A percentile compares a stretch with the other conserved stretches of the same genome.
phyloP scores from a whole-genome alignment of 1,140 invertebrate genomes.

The Oedothorax gibbosus region DNA sequence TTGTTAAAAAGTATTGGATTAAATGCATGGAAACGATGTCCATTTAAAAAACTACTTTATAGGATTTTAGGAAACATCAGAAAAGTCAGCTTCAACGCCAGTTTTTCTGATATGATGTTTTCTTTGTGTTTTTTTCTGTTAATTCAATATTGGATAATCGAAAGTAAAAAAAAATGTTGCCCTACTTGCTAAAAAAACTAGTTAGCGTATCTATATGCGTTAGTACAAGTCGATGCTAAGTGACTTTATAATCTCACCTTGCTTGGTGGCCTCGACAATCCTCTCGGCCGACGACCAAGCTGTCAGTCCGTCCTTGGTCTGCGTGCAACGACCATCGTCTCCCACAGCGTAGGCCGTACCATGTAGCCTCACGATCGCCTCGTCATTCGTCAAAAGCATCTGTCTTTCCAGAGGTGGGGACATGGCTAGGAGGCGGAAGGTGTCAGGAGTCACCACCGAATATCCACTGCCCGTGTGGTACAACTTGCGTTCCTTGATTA shows the following conservation, averaged over 20 bases:
- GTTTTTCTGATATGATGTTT: no score
- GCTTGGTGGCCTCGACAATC: constrained; percentile 52
- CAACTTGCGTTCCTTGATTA: constrained; percentile 59
- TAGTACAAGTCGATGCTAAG: no score
- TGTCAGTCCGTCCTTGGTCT: constrained; percentile 34
- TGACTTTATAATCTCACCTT: background rate
- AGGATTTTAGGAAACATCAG: no score
- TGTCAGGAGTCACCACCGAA: constrained; percentile 63
- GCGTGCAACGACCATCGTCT: constrained; percentile 43
- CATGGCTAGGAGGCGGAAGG: constrained; percentile 60
- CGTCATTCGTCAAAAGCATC: constrained; percentile 85
- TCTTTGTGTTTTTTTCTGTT: no score
- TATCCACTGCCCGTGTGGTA: constrained; percentile 67
- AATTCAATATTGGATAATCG: no score
- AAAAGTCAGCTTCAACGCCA: no score
- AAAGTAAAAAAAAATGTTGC: no score
- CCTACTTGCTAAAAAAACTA: no score
- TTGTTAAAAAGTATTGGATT: no score
- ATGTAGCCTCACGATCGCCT: constrained; percentile 84
- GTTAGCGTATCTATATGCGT: no score
- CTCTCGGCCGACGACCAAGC: constrained; percentile 52
- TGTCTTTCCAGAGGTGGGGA: constrained; percentile 61
- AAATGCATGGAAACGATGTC: no score
- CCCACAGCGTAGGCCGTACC: constrained; percentile 68
- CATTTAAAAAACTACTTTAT: no score